phyloP scores from a whole-genome alignment of 1,140 invertebrate genomes.

The Chymomyza costata region DNA sequence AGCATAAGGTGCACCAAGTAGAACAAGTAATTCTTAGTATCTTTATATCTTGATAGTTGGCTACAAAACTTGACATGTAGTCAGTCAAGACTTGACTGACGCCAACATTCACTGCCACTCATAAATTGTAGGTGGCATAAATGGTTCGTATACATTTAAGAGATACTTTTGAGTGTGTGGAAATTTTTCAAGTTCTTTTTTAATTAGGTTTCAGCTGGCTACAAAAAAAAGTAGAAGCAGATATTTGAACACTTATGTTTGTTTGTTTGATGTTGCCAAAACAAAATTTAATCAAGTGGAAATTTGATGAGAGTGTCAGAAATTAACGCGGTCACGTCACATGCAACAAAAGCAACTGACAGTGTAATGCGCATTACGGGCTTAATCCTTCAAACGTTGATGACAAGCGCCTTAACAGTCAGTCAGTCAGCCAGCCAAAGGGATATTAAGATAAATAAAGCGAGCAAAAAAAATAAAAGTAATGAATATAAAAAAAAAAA shows the following conservation, averaged over 20 bases:
- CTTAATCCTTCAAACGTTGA: conserved; percentile 40
- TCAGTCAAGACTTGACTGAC: conserved; percentile 32
- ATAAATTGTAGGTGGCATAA: too few relatives aligned
- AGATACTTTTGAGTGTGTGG: conserved; percentile 29
- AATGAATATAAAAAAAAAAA: conserved; percentile 20
- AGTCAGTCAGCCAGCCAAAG: not conserved
- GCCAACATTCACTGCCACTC: conserved; percentile 50
- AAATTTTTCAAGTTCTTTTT: conserved; percentile 18
- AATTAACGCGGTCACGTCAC: conserved; percentile 33
- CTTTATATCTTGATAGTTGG: conserved; percentile 10
- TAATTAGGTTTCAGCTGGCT: too few relatives aligned
- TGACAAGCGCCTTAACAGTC: conserved; percentile 15
- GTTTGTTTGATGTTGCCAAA: conserved; percentile 4
- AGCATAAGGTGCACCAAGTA: not conserved
- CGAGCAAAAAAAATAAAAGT: conserved; percentile 6
- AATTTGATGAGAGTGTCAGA: conserved; percentile 51
- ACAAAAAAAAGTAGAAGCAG: not conserved
- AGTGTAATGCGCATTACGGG: conserved; percentile 16
- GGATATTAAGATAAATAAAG: not conserved
- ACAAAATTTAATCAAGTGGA: conserved; percentile 33
- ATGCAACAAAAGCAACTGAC: conserved; percentile 15
- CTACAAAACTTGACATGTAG: conserved; percentile 49
- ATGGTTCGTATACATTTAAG: too few relatives aligned
- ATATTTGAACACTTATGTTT: not conserved
- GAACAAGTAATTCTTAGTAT: not conserved